Evolutionary conservation across 64 coral and sea anemone genomes (phyloP).

Genomic region (Dendronephthya gigantea): DNA sequence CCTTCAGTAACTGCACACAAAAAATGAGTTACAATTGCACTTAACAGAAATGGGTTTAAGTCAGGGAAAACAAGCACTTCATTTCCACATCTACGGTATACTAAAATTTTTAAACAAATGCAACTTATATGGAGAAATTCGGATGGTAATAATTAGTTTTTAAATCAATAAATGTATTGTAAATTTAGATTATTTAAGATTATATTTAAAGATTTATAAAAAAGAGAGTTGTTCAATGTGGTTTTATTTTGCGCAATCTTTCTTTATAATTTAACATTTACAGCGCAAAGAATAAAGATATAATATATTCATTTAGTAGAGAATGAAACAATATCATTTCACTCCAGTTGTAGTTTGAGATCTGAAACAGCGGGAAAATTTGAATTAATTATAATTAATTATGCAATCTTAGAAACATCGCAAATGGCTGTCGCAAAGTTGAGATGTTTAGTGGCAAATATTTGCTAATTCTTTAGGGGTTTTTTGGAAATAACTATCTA

Average conservation of each 20-base stretch:
- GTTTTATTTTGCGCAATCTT: not conserved
- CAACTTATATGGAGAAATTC: not conserved
- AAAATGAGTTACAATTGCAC: no score
- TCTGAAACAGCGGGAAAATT: not conserved
- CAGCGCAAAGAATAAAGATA: no score
- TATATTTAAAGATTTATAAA: not conserved
- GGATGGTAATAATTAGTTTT: not conserved
- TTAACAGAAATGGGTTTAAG: not conserved
- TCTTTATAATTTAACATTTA: no score
- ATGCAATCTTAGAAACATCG: no score
- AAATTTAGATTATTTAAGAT: not conserved
- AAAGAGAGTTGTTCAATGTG: not conserved
- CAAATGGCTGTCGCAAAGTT: not conserved
- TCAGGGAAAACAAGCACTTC: not conserved
- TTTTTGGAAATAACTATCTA: not conserved
- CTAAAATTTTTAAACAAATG: no score
- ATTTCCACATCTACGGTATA: no score
- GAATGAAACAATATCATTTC: not conserved
- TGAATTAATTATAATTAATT: no score
- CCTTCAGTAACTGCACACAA: not conserved
- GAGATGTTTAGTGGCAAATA: not conserved
- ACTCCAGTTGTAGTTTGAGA: not conserved
- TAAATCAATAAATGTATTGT: not conserved
- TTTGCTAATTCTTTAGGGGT: not conserved
- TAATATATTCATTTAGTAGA: not conserved